phyloP scores from a whole-genome alignment of 2,888 invertebrate genomes.

The Pristionchus maxplancki region DNA sequence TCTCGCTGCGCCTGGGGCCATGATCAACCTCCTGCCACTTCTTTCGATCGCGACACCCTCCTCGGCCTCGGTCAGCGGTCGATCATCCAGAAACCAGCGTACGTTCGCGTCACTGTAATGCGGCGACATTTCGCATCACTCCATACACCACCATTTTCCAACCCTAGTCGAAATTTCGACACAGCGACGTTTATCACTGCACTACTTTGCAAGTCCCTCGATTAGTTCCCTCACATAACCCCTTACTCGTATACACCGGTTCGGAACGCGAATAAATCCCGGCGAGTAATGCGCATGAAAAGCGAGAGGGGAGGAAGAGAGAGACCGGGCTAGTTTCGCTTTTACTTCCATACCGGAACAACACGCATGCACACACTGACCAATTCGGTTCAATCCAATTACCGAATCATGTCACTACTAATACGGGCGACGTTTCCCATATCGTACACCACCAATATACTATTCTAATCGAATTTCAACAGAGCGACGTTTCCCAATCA shows the following conservation, averaged over 20 bases:
- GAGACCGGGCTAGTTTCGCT: conserved; percentile 44
- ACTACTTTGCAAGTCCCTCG: not conserved
- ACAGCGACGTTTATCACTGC: not conserved
- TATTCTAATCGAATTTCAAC: not conserved
- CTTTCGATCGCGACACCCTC: conserved; percentile 54
- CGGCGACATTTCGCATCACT: not conserved
- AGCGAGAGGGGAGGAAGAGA: conserved; percentile 17
- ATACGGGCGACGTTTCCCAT: not conserved
- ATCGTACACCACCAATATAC: not conserved
- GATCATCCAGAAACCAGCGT: conserved; percentile 62
- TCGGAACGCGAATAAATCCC: conserved; percentile 39
- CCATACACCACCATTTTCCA: not conserved
- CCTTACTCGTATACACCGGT: not conserved
- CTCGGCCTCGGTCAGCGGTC: conserved; percentile 56
- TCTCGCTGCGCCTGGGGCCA: conserved; percentile 27
- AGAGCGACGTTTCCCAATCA: not conserved
- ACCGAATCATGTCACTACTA: not conserved
- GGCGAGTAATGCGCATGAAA: conserved; percentile 42
- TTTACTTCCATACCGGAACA: conserved; percentile 45
- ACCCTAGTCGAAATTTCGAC: not conserved
- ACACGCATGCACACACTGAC: not conserved
- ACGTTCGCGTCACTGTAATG: conserved; percentile 53
- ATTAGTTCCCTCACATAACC: not conserved
- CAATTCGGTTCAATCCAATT: not conserved
- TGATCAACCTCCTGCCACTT: conserved; percentile 43